Percentiles rank a stretch among this genome's conserved stretches.
phyloP scores from a whole-genome alignment of 2,113 vertebrate genomes.

The Alosa alosa region DNA sequence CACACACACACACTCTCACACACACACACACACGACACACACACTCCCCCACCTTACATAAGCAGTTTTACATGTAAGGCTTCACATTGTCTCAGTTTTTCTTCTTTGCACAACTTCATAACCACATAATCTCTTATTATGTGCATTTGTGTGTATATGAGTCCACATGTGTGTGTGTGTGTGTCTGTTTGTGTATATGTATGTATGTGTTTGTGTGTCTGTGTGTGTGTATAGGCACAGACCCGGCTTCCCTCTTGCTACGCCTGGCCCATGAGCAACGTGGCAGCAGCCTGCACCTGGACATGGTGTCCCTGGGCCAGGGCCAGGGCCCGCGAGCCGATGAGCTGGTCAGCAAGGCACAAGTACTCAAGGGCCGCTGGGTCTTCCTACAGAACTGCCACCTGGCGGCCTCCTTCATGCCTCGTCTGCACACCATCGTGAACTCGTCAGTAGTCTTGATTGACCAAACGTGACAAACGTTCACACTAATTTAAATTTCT shows the following conservation, averaged over 20 bases:
- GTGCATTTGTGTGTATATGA: background rate
- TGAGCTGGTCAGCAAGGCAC: conserved; percentile 52
- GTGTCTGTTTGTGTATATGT: too few relatives aligned
- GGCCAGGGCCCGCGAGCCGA: conserved; percentile 59
- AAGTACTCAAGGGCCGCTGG: conserved; percentile 49
- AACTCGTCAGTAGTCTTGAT: conserved; percentile 53
- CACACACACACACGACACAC: background rate
- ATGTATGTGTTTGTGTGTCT: background rate
- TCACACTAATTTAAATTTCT: background rate
- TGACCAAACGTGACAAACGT: background rate
- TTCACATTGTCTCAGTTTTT: background rate
- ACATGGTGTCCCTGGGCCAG: conserved; percentile 62
- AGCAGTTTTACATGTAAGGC: too few relatives aligned
- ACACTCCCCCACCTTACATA: conserved; percentile 34
- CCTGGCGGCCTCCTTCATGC: conserved; percentile 62
- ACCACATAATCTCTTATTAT: too few relatives aligned
- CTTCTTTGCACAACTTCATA: too few relatives aligned
- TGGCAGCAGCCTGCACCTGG: conserved; percentile 48
- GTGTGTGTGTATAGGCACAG: conserved; percentile 45
- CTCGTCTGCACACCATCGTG: conserved; percentile 54
- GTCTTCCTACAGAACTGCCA: conserved; percentile 70
- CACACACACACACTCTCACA: background rate
- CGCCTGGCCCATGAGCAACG: conserved; percentile 61
- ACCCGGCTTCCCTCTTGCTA: conserved; percentile 49
- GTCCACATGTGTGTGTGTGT: background rate